A percentile compares a stretch with the other conserved stretches of the same genome.
Conservation (phyloP, 1,140 invertebrate genomes). For the Rhopalosiphum maidis region DNA sequence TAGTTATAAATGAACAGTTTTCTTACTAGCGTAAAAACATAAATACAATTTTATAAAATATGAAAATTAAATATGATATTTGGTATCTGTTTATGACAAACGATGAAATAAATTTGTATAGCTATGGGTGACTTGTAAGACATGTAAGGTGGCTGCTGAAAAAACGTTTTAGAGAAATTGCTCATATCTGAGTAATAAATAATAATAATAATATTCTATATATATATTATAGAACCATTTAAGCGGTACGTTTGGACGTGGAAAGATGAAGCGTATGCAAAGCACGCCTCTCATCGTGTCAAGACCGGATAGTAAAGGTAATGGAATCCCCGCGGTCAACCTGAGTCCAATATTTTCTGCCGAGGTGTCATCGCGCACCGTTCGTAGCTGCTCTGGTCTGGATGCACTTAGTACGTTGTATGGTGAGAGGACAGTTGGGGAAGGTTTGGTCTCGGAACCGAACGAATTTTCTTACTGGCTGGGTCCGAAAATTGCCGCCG, state of each 20-base stretch:
- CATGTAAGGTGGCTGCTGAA: not conserved
- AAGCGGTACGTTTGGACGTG: constrained; percentile 59
- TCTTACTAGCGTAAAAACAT: not conserved
- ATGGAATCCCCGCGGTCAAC: not conserved
- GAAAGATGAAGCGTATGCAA: constrained; percentile 58
- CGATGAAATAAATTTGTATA: not conserved
- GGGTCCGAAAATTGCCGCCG: not conserved
- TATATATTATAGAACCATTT: constrained; percentile 55
- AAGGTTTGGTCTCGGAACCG: not conserved
- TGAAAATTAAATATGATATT: no score
- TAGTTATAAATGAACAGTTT: no score
- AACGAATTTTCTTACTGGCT: constrained; percentile 40
- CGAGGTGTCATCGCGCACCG: not conserved
- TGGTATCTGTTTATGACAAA: not conserved
- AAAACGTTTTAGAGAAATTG: not conserved
- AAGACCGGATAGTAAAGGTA: not conserved
- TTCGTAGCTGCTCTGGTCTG: not conserved
- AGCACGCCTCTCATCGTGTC: constrained; percentile 57
- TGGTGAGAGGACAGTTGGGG: not conserved
- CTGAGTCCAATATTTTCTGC: constrained; percentile 45
- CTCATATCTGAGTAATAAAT: not conserved
- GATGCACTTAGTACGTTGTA: constrained; percentile 35
- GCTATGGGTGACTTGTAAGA: not conserved
- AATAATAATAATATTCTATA: not conserved
- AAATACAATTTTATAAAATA: no score